Base-by-base conservation (phyloP, 2,797 vertebrate species). In the Neomorphus geoffroyi region DNA sequence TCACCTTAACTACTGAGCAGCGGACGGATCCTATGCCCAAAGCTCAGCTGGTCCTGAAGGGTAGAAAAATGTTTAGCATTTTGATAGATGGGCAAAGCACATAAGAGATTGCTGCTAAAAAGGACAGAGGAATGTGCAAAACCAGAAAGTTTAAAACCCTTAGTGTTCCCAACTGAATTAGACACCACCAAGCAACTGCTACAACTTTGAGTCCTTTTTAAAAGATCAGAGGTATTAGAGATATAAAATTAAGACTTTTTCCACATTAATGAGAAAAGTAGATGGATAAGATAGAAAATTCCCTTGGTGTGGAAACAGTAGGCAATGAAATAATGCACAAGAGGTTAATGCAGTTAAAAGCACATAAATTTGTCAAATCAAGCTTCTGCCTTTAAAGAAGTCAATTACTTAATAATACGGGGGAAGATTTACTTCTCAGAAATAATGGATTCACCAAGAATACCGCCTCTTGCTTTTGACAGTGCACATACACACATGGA, bases 381-480 rank as follows among this genome's bases (percentile, higher is more conserved):
- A 92, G 66, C 33, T 90, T 88, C 45, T 94, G 77, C 54, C 58
- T 69, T 70, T 66, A 84, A 72, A 67, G 56, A 87, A 95, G n/a
- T 84, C 51, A 66, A 18, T 64, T 73, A 80, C 35, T 86, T 77
- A 75, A 84, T 24, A 54, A 62, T 21, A 73, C 1, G 2, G 41
- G 86, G 50, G 33, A 80, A 80, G 33, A 78, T 41, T 65, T 85
- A 62, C 56, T 92, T 94, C 65, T 71, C 60, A 67, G 57, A 90
- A 91, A 61, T 67, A 93, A 83, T 2, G 28, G 65, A 33, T 70
- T 70, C 46, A 61, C 21, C 77, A 64, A 64, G 51, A 89, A 58
- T 12, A 82, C 14, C 15, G 57, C 8, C 48, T 85, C 74, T 79
- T 58, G 11, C 64, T 60, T 92, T 72, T 69, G 72, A 46, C 58